Conservation (phyloP, 2,888 invertebrate genomes). For the Acronicta aceris region DNA sequence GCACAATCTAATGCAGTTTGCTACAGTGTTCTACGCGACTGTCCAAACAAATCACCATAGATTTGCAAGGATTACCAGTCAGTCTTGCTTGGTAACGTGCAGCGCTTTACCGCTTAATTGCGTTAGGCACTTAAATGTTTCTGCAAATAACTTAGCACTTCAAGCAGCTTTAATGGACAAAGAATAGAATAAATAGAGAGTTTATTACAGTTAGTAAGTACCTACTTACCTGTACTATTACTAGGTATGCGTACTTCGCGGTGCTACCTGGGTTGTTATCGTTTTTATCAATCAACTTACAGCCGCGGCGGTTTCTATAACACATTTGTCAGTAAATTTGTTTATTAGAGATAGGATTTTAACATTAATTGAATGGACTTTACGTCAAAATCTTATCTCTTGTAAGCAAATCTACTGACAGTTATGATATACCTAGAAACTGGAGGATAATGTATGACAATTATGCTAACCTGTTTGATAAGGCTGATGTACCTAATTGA, state of each 20-base stretch:
- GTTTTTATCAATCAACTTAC: no score
- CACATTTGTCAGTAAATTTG: no score
- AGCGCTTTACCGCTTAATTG: constrained; percentile 28
- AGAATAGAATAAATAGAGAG: not conserved
- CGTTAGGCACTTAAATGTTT: constrained; percentile 23
- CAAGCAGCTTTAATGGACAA: constrained; percentile 18
- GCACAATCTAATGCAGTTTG: constrained; percentile 15
- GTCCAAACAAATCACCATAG: constrained; percentile 46
- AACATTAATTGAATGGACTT: no score
- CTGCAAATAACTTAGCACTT: constrained; percentile 12
- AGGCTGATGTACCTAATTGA: no score
- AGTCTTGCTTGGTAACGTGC: constrained; percentile 5
- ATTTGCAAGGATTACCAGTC: constrained; percentile 27
- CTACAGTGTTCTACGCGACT: constrained; percentile 17
- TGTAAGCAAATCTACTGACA: no score
- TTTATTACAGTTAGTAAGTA: not conserved
- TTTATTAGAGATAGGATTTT: no score
- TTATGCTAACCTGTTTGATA: no score
- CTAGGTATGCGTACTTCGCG: not conserved
- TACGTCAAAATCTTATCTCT: no score
- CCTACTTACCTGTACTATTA: not conserved
- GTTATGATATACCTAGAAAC: no score
- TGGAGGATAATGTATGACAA: no score
- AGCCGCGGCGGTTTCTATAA: no score
- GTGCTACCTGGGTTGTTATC: no score